These are phyloP conservation scores for Micoletzkya japonica DNA, from an alignment of 2,888 invertebrate species.

Conservation along the genomic window DNA sequence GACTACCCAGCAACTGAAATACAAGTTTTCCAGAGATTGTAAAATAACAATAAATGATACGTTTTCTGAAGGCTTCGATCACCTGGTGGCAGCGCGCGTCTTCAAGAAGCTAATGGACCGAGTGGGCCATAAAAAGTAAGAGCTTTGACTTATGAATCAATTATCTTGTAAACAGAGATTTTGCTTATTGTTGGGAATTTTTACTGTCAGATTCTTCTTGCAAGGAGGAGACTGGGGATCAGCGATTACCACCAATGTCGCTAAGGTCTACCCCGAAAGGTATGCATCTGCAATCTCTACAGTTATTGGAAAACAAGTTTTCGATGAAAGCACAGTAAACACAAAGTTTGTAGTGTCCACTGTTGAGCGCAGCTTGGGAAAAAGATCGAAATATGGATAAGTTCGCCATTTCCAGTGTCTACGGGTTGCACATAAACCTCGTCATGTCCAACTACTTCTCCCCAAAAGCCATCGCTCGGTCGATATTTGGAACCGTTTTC, in stretches of 20 bases:
- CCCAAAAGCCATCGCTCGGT: neutral
- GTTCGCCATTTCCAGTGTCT: neutral
- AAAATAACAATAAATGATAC: too few relatives aligned
- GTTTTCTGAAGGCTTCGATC: conserved; percentile 51
- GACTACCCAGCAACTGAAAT: too few relatives aligned
- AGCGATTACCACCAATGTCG: conserved; percentile 71
- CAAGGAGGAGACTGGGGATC: conserved; percentile 86
- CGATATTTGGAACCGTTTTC: conserved; percentile 7
- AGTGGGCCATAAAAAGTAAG: conserved; percentile 71
- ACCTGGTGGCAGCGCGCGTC: conserved; percentile 66
- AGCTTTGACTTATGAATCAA: neutral
- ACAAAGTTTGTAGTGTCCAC: too few relatives aligned
- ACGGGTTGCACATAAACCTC: conserved; percentile 21
- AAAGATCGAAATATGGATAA: neutral
- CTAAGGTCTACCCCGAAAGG: conserved; percentile 72
- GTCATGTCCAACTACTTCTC: neutral
- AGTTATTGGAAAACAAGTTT: too few relatives aligned
- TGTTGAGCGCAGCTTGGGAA: too few relatives aligned
- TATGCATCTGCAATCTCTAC: too few relatives aligned
- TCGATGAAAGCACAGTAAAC: too few relatives aligned
- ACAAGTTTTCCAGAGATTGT: too few relatives aligned
- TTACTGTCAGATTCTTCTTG: conserved; percentile 71
- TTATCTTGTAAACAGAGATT: too few relatives aligned
- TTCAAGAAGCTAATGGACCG: conserved; percentile 75
- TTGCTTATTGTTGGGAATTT: too few relatives aligned